Base-by-base conservation (phyloP, 1,140 invertebrate genomes). In the Galleria mellonella region DNA sequence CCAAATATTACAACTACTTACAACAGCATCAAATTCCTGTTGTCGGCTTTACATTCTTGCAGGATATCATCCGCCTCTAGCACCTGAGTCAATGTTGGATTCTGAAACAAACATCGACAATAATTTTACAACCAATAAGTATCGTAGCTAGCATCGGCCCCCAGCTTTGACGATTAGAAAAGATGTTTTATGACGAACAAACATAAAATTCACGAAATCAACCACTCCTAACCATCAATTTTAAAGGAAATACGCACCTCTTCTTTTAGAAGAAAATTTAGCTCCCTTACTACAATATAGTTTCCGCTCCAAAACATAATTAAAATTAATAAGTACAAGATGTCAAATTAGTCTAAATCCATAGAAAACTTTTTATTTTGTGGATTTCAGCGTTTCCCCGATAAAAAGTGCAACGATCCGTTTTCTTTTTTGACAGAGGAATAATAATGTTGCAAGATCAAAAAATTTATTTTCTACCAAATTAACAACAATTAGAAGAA, bases 41-140 rank as follows among this genome's bases (percentile, higher is more conserved):
- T 98, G 76, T 95, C 94, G 52, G 91, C 92, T 89, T 96, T 97
- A 83, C 96, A 97, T 90, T 99, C 96, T 83, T 97, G 95, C 50
- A 99, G 89, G 70, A 98, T 94, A 84, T 98, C 95, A 77, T 97
- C 96, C 84, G 97, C 94, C 76, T 98, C 94, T 88, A 98, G 90
- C 44, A 99, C 88, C 81, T 97, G 94, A 62, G 92, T 90, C 37
- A 99, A 87, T 11, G 94, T 97, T 37, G 97, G 92, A 92, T 96
- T 93, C 96, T 98, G 81, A 88, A 90, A 62, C 52, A 72, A 62
- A 49, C 31, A n/a, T n/a, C n/a, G 6, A 23, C 17, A 23, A 23
- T 23, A 23, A 3, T 3, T 23, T 23, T 23, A 23, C 17, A 23
- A 6, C 2, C 17, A 23, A 3, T 23, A 23, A 2, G 6, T 23